Base-by-base conservation (phyloP, 2,888 invertebrate species). In the Muschampia plurimacula region DNA sequence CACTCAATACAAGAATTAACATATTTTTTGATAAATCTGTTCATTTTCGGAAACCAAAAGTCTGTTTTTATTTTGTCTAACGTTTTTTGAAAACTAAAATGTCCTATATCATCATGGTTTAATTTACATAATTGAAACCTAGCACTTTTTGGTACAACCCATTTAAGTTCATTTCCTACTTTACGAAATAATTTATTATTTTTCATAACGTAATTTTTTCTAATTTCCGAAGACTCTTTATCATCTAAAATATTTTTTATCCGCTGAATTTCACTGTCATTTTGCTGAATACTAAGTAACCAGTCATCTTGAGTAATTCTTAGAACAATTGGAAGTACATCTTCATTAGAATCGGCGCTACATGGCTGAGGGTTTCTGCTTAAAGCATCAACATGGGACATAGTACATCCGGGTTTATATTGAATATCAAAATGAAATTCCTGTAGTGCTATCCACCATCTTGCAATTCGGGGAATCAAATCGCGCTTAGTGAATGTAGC, bases 21-120 rank as follows among this genome's bases (percentile, higher is more conserved):
- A n/a, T 67, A 67, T 32, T 67, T 67, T n/a, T 49, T 49, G 22
- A 67, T 67, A 15, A 67, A 67, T 41, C 28, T 57, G 2, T 57
- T 15, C 67, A 67, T 67, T 28, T 67, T 67, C 7, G 67, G 57
- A 22, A 67, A 67, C 67, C 67, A 67, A 32, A 49, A 67, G 5
- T 67, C 62, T 41, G 44, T 67, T 2, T 59, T 59, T 28, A 67
- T 67, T 59, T 67, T 67, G 1, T 57, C 28, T 44, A 67, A 10
- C 3, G 67, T 67, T 32, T 67, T 67, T 13, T 74, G 66, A 10
- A 74, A 44, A 13, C 69, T 73, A 52, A 78, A 80, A 74, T 82
- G 82, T 13, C 82, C 82, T 9, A 77, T 73, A 8, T 80, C 77
- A 70, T 83, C 81, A 65, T 83, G 81, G 46, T 74, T 75, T 7